Evolutionary conservation across 2,888 invertebrate species (phyloP).

Genomic region (Malthinus seriepunctatus): DNA sequence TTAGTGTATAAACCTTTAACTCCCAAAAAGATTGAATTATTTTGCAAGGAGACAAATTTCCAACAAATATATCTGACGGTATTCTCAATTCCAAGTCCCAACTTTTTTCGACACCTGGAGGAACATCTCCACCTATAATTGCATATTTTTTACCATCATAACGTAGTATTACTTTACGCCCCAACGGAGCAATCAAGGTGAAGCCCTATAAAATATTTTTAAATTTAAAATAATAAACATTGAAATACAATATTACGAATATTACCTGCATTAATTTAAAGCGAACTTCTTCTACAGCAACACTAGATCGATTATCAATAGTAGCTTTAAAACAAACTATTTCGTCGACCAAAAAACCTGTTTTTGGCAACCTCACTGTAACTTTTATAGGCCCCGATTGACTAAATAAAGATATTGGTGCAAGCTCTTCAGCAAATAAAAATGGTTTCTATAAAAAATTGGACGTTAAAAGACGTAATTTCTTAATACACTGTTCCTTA

Average conservation of each 20-base stretch:
- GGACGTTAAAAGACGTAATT: neutral
- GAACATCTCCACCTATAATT: neutral
- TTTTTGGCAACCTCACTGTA: neutral
- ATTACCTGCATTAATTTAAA: conserved; percentile 11
- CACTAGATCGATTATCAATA: conserved; percentile 10
- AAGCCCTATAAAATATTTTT: neutral
- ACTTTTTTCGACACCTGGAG: neutral
- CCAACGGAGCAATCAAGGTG: neutral
- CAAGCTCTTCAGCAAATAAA: neutral
- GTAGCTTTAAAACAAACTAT: neutral
- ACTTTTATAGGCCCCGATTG: conserved; percentile 1
- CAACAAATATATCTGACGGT: neutral
- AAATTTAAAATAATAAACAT: neutral
- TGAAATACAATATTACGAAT: too few species aligned
- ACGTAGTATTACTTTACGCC: neutral
- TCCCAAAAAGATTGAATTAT: neutral
- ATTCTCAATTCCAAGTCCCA: conserved; percentile 6
- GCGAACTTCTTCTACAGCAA: conserved; percentile 8
- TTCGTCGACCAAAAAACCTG: conserved; percentile 1
- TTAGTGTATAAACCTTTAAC: neutral
- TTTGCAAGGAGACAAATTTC: neutral
- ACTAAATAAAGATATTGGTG: neutral
- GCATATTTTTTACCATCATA: neutral
- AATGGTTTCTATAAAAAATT: conserved; percentile 7
- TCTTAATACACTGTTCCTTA: too few species aligned